Base-by-base conservation (phyloP, 2,888 invertebrate genomes). In the Mactromeris polynyma region DNA sequence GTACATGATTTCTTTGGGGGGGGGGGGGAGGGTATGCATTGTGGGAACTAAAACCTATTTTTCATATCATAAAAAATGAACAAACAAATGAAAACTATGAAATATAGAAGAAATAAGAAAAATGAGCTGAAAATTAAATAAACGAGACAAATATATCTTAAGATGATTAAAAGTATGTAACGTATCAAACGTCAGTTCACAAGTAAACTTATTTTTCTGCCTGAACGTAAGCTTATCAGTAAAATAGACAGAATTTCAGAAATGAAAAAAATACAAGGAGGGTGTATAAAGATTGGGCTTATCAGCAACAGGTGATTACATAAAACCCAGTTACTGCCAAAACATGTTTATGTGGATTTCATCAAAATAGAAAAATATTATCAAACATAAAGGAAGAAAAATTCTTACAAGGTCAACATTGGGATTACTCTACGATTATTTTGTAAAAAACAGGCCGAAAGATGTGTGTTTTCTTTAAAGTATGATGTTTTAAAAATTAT, bases 301-400 rank as follows among this genome's bases (percentile, higher is more conserved):
- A 73, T 73, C 73, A 36, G 36, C 4, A 73, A 73, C 36, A 73
- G 58, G 36, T 73, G 73, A 73, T 73, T 73, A 73, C 17, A 6
- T 73, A 73, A 73, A 73, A 73, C 73, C 73, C 31, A 33, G 33
- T n/a, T 36, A 73, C 31, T 73, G 73, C 19, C 73, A 73, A 73
- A 73, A 73, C 73, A 73, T 73, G 73, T 33, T 73, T 73, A 36
- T 73, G 58, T 64, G 58, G 7, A 64, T 26, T 64, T n/a, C 58
- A 64, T 64, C 58, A 64, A 64, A 64, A 26, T 26, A 64, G 26
- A 64, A 64, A 26, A n/a, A 64, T 26, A n/a, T 64, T 64, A 64
- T 64, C 58, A 9, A n/a, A 46, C 46, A 46, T 46, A 17, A 46
- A 9, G 46, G 46, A 17, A 46, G 17, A 14, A 14, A 46, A 46